Evolutionary conservation across 2,797 vertebrate genomes (phyloP).

Genomic region (Molothrus ater): DNA sequence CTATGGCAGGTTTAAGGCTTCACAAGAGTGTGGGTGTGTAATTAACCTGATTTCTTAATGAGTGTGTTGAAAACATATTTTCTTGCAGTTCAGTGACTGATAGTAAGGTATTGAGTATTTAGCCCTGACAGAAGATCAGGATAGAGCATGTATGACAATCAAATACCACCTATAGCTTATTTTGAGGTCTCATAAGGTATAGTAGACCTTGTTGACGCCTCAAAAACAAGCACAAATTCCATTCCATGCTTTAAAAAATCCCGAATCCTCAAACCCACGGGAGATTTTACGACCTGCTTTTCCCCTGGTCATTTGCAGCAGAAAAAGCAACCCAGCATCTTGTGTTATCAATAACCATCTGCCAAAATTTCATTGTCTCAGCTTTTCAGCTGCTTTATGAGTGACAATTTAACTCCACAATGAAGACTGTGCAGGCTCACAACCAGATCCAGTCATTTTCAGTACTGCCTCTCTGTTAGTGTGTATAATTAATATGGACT

Average conservation of each 20-base stretch:
- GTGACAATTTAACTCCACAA: background rate
- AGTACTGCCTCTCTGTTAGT: background rate
- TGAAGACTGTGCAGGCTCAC: slow-evolving; percentile 6
- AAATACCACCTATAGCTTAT: background rate
- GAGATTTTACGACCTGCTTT: background rate
- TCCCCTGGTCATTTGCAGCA: background rate
- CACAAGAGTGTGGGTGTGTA: background rate
- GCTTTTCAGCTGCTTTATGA: slow-evolving; percentile 38
- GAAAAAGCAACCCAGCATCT: slow-evolving; percentile 12
- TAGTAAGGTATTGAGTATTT: background rate
- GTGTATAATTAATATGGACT: slow-evolving; percentile 41
- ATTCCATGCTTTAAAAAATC: background rate
- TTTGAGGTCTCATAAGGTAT: background rate
- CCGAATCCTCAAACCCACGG: background rate
- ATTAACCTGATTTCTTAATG: slow-evolving; percentile 17
- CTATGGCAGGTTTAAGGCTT: background rate
- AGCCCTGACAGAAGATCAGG: background rate
- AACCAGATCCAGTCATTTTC: slow-evolving; percentile 12
- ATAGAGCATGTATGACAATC: background rate
- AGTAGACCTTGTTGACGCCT: background rate
- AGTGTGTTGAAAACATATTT: background rate
- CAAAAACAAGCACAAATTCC: background rate
- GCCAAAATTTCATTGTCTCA: slow-evolving; percentile 38
- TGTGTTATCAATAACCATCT: slow-evolving; percentile 51
- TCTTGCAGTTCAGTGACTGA: background rate